Percentiles rank a stretch among this genome's conserved stretches.
Evolutionary conservation across 2,888 invertebrate species (phyloP).

Genomic region (Didymodactylos carnosus): DNA sequence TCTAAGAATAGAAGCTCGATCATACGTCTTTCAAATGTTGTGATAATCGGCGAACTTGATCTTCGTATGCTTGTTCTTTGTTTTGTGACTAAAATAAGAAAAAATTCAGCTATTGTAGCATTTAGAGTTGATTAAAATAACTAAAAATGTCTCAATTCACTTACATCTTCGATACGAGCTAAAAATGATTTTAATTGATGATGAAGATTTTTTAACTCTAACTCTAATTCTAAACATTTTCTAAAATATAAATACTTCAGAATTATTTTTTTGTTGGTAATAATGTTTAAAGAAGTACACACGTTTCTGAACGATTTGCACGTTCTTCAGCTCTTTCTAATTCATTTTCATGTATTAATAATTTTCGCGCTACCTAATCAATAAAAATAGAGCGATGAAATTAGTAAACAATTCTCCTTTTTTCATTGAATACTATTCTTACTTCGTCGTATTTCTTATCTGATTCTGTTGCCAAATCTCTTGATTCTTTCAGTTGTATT

Average conservation of each 20-base stretch:
- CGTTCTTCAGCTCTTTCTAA: conserved; percentile 28
- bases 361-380: conserved; percentile 21
- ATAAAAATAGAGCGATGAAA: not conserved
- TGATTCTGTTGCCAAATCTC: conserved; percentile 24
- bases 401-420: not conserved
- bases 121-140: too few relatives aligned
- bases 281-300: not conserved
- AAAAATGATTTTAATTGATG: conserved; percentile 93
- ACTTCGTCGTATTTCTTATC: conserved; percentile 94
- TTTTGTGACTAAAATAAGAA: conserved; percentile 26
- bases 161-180: not conserved
- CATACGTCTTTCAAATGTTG: conserved; percentile 33
- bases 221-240: conserved; percentile 99
- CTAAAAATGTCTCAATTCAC: too few relatives aligned
- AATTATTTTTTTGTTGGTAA: not conserved
- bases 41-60: conserved; percentile 33
- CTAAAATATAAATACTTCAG: conserved; percentile 28
- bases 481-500: conserved; percentile 24
- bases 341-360: conserved; percentile 24
- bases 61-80: conserved; percentile 35
- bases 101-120: too few relatives aligned
- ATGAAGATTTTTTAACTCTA: conserved; percentile 96
- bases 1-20: too few relatives aligned
- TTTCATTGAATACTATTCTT: too few relatives aligned
- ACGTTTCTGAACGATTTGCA: conserved; percentile 16